Evolutionary conservation across 2,888 invertebrate genomes (phyloP), one percentile per base, ranked within the genome.

Genomic region (Brachyptera risi): DNA sequence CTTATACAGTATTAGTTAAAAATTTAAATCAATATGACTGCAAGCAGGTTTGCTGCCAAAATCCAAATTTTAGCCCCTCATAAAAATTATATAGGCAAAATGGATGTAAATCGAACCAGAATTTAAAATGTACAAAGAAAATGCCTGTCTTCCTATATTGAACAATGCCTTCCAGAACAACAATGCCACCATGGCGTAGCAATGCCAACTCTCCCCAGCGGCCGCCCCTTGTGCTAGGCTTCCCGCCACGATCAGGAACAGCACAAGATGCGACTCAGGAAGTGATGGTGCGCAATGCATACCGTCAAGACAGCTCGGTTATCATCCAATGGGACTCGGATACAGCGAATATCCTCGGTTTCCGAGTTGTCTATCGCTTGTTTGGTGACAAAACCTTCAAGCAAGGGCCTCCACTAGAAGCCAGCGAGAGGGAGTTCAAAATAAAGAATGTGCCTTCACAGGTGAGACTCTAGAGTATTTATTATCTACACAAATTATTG

Each of bases 251-350:
- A 65, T 80, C 80, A 65, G 73, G 79, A 1, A 87, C 86, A 68
- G 78, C 85, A 56, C 83, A 81, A 66, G 86, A 87, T 15, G 24
- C 26, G 19, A 40, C 44, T n/a, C 87, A 85, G 67, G 91, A 91
- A 72, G 90, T 94, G 21, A 83, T 89, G 66, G 90, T 93, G 31
- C 90, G 90, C 73, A 90, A 89, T 70, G 92, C 92, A 9, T 88
- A 89, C 72, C 79, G 90, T 65, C 89, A 91, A 74, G 93, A 92
- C 69, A 91, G 86, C 73, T 86, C 92, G 0, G 90, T 95, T 19
- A 87, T 92, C 68, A 91, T 95, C 67, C 90, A 92, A 71, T 95
- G 94, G 94, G 92, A 92, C 71, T 92, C 92, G 1, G 88, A 92
- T 70, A 89, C 89, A 11, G 85, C 88, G 0, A 92, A 91, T 71